Evolutionary conservation across 2,888 invertebrate genomes (phyloP).

Genomic region (Lycia hirtaria): DNA sequence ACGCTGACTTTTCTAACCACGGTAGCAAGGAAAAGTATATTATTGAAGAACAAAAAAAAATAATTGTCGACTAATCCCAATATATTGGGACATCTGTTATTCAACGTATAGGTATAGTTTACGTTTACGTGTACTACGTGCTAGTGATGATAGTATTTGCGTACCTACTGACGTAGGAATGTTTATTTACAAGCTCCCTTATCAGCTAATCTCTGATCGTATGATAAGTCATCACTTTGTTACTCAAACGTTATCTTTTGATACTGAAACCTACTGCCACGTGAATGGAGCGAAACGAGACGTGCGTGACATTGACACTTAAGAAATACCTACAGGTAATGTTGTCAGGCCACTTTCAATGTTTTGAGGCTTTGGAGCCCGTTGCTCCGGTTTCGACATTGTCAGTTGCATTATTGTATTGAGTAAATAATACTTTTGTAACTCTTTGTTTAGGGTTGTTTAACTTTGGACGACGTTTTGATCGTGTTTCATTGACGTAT

Average conservation of each 20-base stretch:
- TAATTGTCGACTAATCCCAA: too few relatives aligned
- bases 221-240: constrained; percentile 14
- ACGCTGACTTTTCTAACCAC: too few relatives aligned
- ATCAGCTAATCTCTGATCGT: constrained; percentile 18
- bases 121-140: not conserved
- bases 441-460: constrained; percentile 22
- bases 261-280: constrained; percentile 15
- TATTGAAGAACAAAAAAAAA: too few relatives aligned
- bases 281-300: constrained; percentile 30
- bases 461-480: constrained; percentile 40
- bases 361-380: constrained; percentile 25
- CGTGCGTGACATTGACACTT: constrained; percentile 53
- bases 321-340: constrained; percentile 42
- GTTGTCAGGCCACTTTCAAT: constrained; percentile 42
- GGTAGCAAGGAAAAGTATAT: too few relatives aligned
- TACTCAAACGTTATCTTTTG: constrained; percentile 5
- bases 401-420: constrained; percentile 29
- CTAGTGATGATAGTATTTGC: too few relatives aligned
- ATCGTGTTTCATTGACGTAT: not conserved
- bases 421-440: constrained; percentile 24
- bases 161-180: constrained; percentile 1
- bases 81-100: too few relatives aligned
- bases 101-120: too few relatives aligned
- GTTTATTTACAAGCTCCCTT: constrained; percentile 43
- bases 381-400: constrained; percentile 37